A percentile compares a stretch with the other conserved stretches of the same genome.
Conservation (phyloP, 2,797 vertebrate genomes). For the Anisognathus igniventris region DNA sequence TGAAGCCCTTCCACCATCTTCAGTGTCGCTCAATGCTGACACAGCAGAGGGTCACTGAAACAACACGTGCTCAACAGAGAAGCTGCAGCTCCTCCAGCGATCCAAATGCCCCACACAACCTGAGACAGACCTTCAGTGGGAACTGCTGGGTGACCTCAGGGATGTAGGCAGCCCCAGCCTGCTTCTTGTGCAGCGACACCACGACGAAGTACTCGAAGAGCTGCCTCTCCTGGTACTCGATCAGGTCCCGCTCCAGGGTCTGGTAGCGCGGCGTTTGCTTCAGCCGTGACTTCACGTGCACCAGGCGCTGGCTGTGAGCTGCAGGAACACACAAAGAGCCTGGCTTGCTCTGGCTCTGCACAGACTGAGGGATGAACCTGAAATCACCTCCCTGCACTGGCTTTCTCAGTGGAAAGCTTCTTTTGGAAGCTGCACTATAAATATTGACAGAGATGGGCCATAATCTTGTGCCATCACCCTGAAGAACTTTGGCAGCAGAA, state of each 20-base stretch:
- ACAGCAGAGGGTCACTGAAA: background rate
- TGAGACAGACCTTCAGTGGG: conserved; percentile 69
- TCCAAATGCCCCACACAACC: accelerated
- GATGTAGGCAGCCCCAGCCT: conserved; percentile 78
- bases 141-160: conserved; percentile 90
- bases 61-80: accelerated
- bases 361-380: background rate
- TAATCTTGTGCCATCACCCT: background rate
- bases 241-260: conserved; percentile 71
- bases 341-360: background rate
- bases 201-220: conserved; percentile 91
- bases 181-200: conserved; percentile 86
- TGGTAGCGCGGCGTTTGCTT: conserved; percentile 73
- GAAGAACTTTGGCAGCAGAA: background rate
- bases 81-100: background rate
- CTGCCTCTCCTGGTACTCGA: conserved; percentile 81
- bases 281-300: conserved; percentile 78
- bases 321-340: accelerated
- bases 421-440: background rate
- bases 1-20: background rate
- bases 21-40: background rate
- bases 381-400: background rate
- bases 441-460: background rate
- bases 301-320: conserved; percentile 81
- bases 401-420: background rate